Percentiles rank a stretch among this genome's conserved stretches.
phyloP scores from a whole-genome alignment of 2,113 vertebrate genomes.

The Callionymus lyra region DNA sequence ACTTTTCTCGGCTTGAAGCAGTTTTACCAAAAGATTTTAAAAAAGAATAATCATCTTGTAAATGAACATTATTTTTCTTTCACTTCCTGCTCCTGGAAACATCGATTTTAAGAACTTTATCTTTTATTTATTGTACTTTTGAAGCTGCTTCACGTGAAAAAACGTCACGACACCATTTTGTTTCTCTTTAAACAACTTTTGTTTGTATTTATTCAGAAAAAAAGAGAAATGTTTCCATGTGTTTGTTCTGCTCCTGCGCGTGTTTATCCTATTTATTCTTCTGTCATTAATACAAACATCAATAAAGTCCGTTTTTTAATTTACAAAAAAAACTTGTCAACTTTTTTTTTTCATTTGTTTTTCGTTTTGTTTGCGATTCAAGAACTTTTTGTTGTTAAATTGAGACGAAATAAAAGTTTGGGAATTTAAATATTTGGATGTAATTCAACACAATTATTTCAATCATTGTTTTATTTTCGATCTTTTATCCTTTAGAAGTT shows the following conservation, averaged over 20 bases:
- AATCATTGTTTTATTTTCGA: too few species aligned
- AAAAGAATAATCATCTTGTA: constrained; percentile 44
- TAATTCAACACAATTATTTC: too few species aligned
- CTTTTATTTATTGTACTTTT: constrained; percentile 81
- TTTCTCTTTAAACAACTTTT: constrained; percentile 59
- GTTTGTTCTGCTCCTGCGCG: constrained; percentile 68
- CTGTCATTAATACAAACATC: constrained; percentile 70
- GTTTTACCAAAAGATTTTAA: constrained; percentile 60
- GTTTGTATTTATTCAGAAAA: constrained; percentile 81
- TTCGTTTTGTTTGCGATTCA: too few species aligned
- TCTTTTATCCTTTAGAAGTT: too few species aligned
- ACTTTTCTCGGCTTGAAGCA: constrained; percentile 46
- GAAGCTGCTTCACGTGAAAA: constrained; percentile 56
- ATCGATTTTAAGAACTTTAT: constrained; percentile 38
- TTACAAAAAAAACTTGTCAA: not conserved
- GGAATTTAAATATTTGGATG: too few species aligned
- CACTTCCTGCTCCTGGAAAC: constrained; percentile 42
- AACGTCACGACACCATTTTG: constrained; percentile 44
- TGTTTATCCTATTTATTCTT: constrained; percentile 96
- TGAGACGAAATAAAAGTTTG: too few species aligned
- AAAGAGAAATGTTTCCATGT: constrained; percentile 59
- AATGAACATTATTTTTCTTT: constrained; percentile 49
- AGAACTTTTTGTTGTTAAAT: too few species aligned
- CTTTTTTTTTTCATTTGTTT: not conserved
- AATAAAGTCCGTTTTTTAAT: not conserved